Base-by-base conservation (phyloP, 2,113 vertebrate genomes). In the Petroica traversi region DNA sequence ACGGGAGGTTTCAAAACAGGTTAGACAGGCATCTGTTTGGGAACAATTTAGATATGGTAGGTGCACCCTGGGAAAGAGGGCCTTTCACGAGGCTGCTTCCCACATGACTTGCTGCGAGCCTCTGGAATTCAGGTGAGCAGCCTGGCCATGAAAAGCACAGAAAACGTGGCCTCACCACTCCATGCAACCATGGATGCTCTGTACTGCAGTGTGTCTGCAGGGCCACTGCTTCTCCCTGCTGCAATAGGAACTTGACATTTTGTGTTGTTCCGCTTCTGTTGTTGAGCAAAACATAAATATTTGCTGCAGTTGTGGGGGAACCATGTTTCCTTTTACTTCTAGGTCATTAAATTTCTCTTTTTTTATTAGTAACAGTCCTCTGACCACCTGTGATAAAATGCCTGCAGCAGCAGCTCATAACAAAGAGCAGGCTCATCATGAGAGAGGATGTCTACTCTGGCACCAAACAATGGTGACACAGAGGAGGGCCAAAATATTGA, bases 91-190 rank as follows among this genome's bases (percentile, higher is more conserved):
- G 31, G 41, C 13, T 68, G 43, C 45, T 83, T 64, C 49, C 51
- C 0, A 0, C 0, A 0, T 22, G 38, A 46, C 58, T 36, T 40
- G 17, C 29, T 59, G 34, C 0, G 0, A 71, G 52, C 12, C 26
- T 84, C 61, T 64, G 62, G 48, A 49, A 68, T 46, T 25, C 46
- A 41, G 38, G 51, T 12, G 18, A 77, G 57, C 46, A 58, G 36
- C 68, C 31, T 77, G 51, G 54, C 54, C 58, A 9, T 0, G 13
- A 22, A 14, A 38, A 74, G 23, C 54, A 36, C 46, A 20, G 55
- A 58, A 33, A n/a, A 43, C 2, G 2, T 2, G 41, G 12, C 33
- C 33, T 55, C 55, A 43, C 31, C 0, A 1, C 1, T 3, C 8
- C 0, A 0, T 5, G 19, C 52, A 16, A 29, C 3, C 12, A 1